phyloP scores from a whole-genome alignment of 2,113 vertebrate species.

The Trichechus manatus region DNA sequence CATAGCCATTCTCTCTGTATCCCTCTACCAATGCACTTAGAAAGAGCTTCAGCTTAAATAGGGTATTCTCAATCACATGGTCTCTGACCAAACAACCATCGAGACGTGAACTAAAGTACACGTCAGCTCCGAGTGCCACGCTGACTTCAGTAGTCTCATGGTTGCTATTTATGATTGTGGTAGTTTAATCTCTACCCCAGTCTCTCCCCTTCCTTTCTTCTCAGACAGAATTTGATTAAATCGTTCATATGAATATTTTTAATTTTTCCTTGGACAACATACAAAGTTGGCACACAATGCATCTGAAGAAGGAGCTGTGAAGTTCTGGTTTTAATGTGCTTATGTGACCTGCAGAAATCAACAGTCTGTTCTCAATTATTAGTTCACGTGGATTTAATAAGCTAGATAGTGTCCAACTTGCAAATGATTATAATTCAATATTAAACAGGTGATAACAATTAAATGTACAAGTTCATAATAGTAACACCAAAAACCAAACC shows the following conservation, averaged over 20 bases:
- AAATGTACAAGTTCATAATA: not conserved
- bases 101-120: not conserved
- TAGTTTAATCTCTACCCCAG: not conserved
- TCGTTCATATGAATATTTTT: not conserved
- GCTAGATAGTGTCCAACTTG: not conserved
- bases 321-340: not conserved
- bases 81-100: not conserved
- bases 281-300: not conserved
- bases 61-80: not conserved
- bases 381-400: not conserved
- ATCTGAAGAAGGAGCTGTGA: not conserved
- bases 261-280: not conserved
- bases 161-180: not conserved
- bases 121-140: not conserved
- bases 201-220: not conserved
- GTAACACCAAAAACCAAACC: not conserved
- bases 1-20: not conserved
- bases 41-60: not conserved
- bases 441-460: not conserved
- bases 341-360: slow-evolving; percentile 3
- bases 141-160: not conserved
- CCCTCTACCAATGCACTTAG: not conserved
- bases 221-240: not conserved
- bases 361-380: not conserved
- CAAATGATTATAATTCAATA: not conserved